phyloP scores from a whole-genome alignment of 2,888 invertebrate genomes.

The Phytoseiulus persimilis region DNA sequence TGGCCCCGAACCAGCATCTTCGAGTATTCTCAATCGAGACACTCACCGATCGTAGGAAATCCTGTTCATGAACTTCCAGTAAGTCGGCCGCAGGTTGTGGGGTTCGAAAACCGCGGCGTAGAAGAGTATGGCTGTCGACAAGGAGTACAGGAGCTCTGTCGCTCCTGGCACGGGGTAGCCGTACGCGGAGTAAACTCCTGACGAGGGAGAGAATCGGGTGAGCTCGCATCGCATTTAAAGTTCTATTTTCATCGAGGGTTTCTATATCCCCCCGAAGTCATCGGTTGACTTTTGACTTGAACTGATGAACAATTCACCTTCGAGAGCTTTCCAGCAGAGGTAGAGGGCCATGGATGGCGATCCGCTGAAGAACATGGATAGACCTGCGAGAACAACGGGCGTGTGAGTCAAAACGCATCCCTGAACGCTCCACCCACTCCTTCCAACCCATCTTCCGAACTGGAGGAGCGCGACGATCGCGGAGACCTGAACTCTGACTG shows the following conservation, averaged over 20 bases:
- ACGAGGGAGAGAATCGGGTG: no score
- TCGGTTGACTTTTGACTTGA: no score
- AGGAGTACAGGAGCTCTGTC: slow-evolving; percentile 63
- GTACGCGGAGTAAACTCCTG: slow-evolving; percentile 7
- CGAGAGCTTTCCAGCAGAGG: slow-evolving; percentile 21
- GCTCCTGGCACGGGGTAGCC: slow-evolving; percentile 57
- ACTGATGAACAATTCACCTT: no score
- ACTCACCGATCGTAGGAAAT: slow-evolving; percentile 59
- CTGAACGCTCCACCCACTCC: no score
- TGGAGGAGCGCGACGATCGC: no score
- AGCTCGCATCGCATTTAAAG: background rate
- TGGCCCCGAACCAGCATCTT: no score
- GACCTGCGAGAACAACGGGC: background rate
- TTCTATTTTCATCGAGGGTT: no score
- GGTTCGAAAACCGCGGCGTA: slow-evolving; percentile 71
- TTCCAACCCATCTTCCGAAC: no score
- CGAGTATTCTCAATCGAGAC: background rate
- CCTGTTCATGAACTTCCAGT: slow-evolving; percentile 68
- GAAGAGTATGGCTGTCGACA: slow-evolving; percentile 68
- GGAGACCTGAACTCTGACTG: no score
- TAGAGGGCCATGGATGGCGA: slow-evolving; percentile 20
- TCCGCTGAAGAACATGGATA: slow-evolving; percentile 37
- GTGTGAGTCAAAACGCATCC: no score
- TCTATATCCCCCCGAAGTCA: no score
- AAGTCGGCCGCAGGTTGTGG: slow-evolving; percentile 66